A percentile compares a stretch with the other conserved stretches of the same genome.
Evolutionary conservation across 2,113 vertebrate genomes (phyloP).

Genomic region (Oreotrochilus melanogaster): DNA sequence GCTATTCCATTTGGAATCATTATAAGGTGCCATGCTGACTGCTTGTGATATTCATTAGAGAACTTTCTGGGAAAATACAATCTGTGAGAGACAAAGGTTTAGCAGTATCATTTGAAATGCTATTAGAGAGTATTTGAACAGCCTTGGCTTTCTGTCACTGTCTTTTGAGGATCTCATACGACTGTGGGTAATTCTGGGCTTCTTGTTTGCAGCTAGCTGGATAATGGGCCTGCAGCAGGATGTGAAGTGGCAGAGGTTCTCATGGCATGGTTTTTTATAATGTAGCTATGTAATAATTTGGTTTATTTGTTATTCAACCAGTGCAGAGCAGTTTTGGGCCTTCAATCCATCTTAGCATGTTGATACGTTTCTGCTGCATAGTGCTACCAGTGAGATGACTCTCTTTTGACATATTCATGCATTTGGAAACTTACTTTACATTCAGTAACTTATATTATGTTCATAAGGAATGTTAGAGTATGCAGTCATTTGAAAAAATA

Average conservation of each 20-base stretch:
- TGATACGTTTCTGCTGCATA: constrained; percentile 3
- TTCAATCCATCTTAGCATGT: constrained; percentile 62
- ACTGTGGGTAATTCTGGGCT: neutral
- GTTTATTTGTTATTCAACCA: constrained; percentile 47
- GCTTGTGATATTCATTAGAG: neutral
- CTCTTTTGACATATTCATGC: constrained; percentile 62
- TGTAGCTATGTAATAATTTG: neutral
- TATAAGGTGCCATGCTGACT: neutral
- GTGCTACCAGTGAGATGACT: constrained; percentile 14
- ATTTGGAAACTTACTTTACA: constrained; percentile 64
- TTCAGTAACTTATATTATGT: constrained; percentile 30
- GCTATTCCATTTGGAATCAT: neutral
- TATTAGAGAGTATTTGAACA: neutral
- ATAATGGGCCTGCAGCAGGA: neutral
- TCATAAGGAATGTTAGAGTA: constrained; percentile 27
- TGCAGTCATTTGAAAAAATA: constrained; percentile 32
- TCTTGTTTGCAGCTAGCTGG: neutral
- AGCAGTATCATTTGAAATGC: neutral
- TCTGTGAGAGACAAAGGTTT: neutral
- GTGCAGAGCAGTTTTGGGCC: constrained; percentile 22
- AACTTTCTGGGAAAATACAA: neutral
- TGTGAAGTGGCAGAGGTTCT: neutral
- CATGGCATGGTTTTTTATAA: neutral
- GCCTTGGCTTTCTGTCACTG: neutral
- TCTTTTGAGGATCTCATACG: neutral